Evolutionary conservation across 2,888 invertebrate genomes (phyloP), one percentile per base, ranked within the genome.

Genomic region (Syrphus vitripennis): DNA sequence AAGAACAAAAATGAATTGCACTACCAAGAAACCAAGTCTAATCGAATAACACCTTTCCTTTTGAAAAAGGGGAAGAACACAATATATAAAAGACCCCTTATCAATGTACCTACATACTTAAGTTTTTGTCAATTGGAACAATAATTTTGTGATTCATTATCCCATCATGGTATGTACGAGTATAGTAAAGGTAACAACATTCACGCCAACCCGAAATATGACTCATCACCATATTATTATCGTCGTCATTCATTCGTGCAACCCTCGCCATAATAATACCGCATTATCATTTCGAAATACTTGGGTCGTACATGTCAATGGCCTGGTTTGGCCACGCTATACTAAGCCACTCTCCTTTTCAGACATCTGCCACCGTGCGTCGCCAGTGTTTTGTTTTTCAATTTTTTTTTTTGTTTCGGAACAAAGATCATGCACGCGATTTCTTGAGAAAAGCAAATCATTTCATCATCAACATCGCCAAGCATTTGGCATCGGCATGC

Each of bases 371-470:
- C 67, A 50, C 31, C 29, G 45, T 34, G 9, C 29, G 48, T 21
- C 31, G n/a, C 31, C 31, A 9, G 16, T 10, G 10, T 16, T 16
- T 45, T 65, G 19, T 45, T 26, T 50, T 78, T 57, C n/a, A n/a
- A n/a, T 31, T 29, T 21, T 53, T 72, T 24, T 42, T 71, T 16
- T 16, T 16, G 19, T 61, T 83, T 81, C 48, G 50, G 57, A 78
- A 82, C 69, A 86, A 86, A 78, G 82, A 86, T 82, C 77, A 74
- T 55, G 53, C 48, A 71, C 70, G 77, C 69, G 82, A 86, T 86
- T 86, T 86, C 86, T 59, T 69, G 42, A 74, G 82, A 86, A 86
- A 82, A 72, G 74, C 77, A 86, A 86, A 86, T 82, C 86, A 86
- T 77, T 86, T 86, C 77, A 86, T 86, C 86, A 70, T 82, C 77